A percentile compares a stretch with the other conserved stretches of the same genome.
phyloP scores from a whole-genome alignment of 2,888 invertebrate species.

The Deilephila elpenor region DNA sequence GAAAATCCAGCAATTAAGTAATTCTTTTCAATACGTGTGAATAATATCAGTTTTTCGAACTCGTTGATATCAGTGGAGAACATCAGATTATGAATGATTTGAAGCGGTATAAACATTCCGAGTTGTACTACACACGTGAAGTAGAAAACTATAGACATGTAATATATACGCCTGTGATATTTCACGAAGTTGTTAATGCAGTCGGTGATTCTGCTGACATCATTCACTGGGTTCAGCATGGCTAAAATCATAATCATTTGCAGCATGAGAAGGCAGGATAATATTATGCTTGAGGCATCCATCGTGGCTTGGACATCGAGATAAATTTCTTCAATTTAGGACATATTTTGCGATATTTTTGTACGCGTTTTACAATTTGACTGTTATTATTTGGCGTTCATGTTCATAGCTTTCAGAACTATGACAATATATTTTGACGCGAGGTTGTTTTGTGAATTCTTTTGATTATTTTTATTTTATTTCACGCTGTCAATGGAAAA shows the following conservation, averaged over 20 bases:
- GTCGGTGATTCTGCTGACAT: slow-evolving; percentile 58
- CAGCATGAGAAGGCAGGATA: slow-evolving; percentile 59
- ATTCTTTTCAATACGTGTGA: slow-evolving; percentile 66
- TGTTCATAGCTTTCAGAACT: slow-evolving; percentile 46
- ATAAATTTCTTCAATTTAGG: slow-evolving; percentile 34
- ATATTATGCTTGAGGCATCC: slow-evolving; percentile 60
- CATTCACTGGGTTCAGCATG: slow-evolving; percentile 70
- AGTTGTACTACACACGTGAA: slow-evolving; percentile 62
- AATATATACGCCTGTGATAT: slow-evolving; percentile 48
- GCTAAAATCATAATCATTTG: slow-evolving; percentile 67
- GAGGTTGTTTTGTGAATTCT: slow-evolving; percentile 54
- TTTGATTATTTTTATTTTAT: slow-evolving; percentile 49
- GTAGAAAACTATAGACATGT: slow-evolving; percentile 49
- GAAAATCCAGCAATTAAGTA: slow-evolving; percentile 75
- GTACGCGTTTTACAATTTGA: slow-evolving; percentile 18
- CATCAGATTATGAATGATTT: slow-evolving; percentile 58
- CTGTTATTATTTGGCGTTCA: neutral
- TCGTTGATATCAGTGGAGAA: slow-evolving; percentile 48
- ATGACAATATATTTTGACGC: slow-evolving; percentile 48
- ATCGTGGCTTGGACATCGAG: slow-evolving; percentile 49
- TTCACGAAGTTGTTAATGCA: slow-evolving; percentile 50
- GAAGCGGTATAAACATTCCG: slow-evolving; percentile 67
- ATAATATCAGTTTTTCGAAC: slow-evolving; percentile 57
- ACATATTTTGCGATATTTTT: slow-evolving; percentile 46
- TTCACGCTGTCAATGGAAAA: slow-evolving; percentile 40